Base-by-base conservation (phyloP, 2,797 vertebrate species). In the Rhinoraja longicauda region DNA sequence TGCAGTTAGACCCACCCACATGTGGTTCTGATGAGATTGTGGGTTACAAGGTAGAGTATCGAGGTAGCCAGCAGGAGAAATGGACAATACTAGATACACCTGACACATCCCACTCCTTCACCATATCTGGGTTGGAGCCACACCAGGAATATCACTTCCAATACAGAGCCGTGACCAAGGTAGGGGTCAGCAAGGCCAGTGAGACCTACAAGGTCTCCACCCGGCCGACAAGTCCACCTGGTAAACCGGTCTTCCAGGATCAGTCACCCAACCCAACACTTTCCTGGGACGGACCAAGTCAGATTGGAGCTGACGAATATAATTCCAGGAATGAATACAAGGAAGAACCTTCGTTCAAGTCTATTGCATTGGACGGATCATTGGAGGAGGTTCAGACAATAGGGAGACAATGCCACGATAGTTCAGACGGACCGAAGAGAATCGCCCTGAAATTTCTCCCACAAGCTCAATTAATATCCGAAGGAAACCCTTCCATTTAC, bases 151-250 rank as follows among this genome's bases (percentile, higher is more conserved):
- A 53, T 53, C 45, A 53, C 45, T 4, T 53, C 45, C 45, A 5
- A 53, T 53, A 53, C 45, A 53, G 45, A 53, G 45, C 45, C 5
- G 45, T 93, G 67, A 94, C 93, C 67, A 93, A 93, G 70, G 93
- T 93, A 29, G 94, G 94, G 36, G 92, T 94, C 6, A 94, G 93
- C 93, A 90, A 93, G 7, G 1, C 79, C 36, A 94, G 94, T 91
- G 93, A 93, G 57, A 94, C 93, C 72, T 59, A 76, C 17, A 57
- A 92, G 24, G 79, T 81, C 64, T 92, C 9, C 77, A 94, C 94
- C 53, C 81, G 72, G 75, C 94, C 94, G n/a, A 94, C 93, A 93
- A 84, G 91, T 39, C 93, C 94, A 75, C 94, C 94, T 24, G 94
- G 94, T 88, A n/a, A 75, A 70, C 94, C 93, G 32, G 4, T 81